Base-by-base conservation (phyloP, 1,140 invertebrate genomes). In the Delia radicum region DNA sequence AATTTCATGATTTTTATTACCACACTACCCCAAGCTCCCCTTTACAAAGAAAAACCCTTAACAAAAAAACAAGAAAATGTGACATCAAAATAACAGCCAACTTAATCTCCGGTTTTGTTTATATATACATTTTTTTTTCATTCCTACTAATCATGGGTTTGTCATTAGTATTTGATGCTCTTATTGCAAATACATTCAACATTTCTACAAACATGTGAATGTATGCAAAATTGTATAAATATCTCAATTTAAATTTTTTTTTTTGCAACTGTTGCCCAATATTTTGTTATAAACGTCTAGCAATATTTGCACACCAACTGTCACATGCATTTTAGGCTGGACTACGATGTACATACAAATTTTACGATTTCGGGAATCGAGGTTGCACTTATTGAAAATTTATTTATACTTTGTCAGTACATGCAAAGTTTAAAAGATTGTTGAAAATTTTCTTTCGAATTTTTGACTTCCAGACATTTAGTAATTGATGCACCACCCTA, bases 61-160 rank as follows among this genome's bases (percentile, higher is more conserved):
- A n/a, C n/a, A n/a, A n/a, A 42, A 42, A 42, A 15, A 13, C 10
- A 15, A 42, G n/a, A 42, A 42, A 42, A 21, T 55, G 0, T 55
- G 21, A 55, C 48, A 21, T 37, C 55, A 48, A 62, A 37, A 62
- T 55, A 46, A 62, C 69, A 76, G 67, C 42, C 75, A 63, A 76
- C 75, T 72, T 76, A 76, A 76, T 76, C 75, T 76, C 75, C 75
- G 75, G 67, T 76, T 72, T 15, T 28, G 15, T 27, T 28, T 65
- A 28, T 18, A 12, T 29, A 3, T 1, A 15, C 12, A 3, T 65
- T 29, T 75, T 46, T 24, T 48, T 75, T 71, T 63, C 33, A 10
- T 37, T 37, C 33, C 48, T 48, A 37, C 63, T 46, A 28, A 46
- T 75, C 67, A 75, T 75, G 74, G 63, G 74, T 69, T 75, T 69